Evolutionary conservation across 2,888 invertebrate species (phyloP), one percentile per base, ranked within the genome.

Genomic region (Lucinisca nassula): DNA sequence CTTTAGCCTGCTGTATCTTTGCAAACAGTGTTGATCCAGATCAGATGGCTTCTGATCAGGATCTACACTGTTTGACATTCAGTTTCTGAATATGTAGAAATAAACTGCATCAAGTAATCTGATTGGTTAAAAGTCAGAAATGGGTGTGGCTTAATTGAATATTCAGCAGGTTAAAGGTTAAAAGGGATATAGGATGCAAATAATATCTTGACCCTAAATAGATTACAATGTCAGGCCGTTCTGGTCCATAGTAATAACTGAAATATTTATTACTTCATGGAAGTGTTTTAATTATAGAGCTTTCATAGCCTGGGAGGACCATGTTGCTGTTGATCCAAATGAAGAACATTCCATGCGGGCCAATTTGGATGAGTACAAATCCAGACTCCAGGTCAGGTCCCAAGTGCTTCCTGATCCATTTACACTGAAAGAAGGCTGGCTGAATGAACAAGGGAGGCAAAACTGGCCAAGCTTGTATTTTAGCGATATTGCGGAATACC

Each of bases 41-140:
- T 97, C 99, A 45, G 97, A 98, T 90, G 99, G 99, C 0, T 97
- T 99, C 51, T 51, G 79, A 61, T 49, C 6, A 51, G 8, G 51
- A n/a, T 51, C 51, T 51, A 14, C 17, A 51, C 51, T 51, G 51
- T 21, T 51, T 51, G 51, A 17, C 51, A 51, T 17, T 51, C 12
- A 4, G 51, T 51, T n/a, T 17, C 51, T 21, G n/a, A 51, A 17
- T 21, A 3, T 51, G 51, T 17, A 51, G 51, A 51, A n/a, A n/a
- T n/a, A n/a, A n/a, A n/a, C n/a, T n/a, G n/a, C n/a, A n/a, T n/a
- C n/a, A n/a, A n/a, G n/a, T n/a, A n/a, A n/a, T n/a, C n/a, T n/a
- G n/a, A n/a, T n/a, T n/a, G n/a, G n/a, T n/a, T n/a, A n/a, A n/a
- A n/a, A n/a, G n/a, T n/a, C n/a, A n/a, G n/a, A n/a, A n/a, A n/a